Evolutionary conservation across 2,888 invertebrate species (phyloP).

Genomic region (Cacoxenus indagator): DNA sequence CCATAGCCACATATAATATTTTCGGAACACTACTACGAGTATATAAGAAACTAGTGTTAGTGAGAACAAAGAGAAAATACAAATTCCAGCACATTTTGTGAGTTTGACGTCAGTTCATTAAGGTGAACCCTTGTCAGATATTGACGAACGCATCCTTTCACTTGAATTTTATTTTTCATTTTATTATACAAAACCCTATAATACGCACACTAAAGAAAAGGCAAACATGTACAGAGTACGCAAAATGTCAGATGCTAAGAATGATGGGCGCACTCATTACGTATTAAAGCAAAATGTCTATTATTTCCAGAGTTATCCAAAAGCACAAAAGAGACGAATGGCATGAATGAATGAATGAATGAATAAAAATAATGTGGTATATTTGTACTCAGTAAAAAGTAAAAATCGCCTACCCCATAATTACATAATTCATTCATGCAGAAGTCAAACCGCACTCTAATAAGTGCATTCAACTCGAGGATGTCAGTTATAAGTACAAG

Average conservation of each 20-base stretch:
- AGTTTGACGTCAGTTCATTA: constrained; percentile 7
- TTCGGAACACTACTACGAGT: too few relatives aligned
- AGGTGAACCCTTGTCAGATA: constrained; percentile 3
- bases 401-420: constrained; percentile 17
- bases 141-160: not conserved
- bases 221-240: not conserved
- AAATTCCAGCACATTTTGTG: not conserved
- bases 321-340: not conserved
- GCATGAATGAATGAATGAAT: not conserved
- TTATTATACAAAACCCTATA: constrained; percentile 3
- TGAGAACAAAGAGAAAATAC: not conserved
- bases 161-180: not conserved
- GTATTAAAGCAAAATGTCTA: constrained; percentile 15
- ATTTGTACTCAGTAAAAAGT: not conserved
- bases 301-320: constrained; percentile 10
- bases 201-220: not conserved
- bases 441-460: constrained; percentile 13
- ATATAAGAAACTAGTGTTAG: too few relatives aligned
- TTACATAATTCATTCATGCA: constrained; percentile 20
- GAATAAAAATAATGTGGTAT: too few relatives aligned
- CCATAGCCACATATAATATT: too few relatives aligned
- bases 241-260: constrained; percentile 9
- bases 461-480: constrained; percentile 3
- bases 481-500: not conserved
- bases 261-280: constrained; percentile 2